Evolutionary conservation across 2,113 vertebrate genomes (phyloP).

Genomic region (Toxotes chatareus): DNA sequence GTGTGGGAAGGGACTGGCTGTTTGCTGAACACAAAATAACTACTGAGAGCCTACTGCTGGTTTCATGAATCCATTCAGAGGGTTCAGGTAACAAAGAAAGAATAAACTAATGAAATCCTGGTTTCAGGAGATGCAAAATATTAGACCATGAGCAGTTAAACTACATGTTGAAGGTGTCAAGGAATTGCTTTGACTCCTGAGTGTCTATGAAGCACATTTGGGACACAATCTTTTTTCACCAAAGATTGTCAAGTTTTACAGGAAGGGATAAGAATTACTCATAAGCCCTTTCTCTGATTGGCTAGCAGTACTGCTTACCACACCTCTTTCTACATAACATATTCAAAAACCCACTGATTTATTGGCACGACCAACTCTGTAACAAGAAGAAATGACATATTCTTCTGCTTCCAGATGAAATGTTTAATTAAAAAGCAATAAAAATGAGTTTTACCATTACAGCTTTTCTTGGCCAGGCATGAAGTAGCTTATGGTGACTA

Average conservation of each 20-base stretch:
- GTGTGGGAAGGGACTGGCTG: neutral
- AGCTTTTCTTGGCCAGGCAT: neutral
- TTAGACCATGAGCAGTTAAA: neutral
- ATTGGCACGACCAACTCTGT: neutral
- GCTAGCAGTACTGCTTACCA: too few relatives aligned
- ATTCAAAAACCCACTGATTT: neutral
- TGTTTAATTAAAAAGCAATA: conserved; percentile 1
- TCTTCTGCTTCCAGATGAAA: neutral
- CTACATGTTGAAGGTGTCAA: neutral
- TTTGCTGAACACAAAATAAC: conserved; percentile 3
- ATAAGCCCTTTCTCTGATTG: too few relatives aligned
- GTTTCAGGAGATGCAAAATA: neutral
- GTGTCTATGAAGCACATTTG: neutral
- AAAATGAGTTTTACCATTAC: neutral
- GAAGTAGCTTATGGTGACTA: neutral
- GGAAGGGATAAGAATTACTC: too few relatives aligned
- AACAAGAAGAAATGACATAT: neutral
- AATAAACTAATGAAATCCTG: neutral
- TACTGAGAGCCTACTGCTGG: neutral
- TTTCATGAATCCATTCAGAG: conserved; percentile 5
- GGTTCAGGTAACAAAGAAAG: neutral
- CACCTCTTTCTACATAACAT: neutral
- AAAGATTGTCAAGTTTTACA: too few relatives aligned
- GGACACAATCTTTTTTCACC: too few relatives aligned
- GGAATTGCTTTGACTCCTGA: neutral